phyloP scores from a whole-genome alignment of 2,113 vertebrate species.

The Strigops habroptila region DNA sequence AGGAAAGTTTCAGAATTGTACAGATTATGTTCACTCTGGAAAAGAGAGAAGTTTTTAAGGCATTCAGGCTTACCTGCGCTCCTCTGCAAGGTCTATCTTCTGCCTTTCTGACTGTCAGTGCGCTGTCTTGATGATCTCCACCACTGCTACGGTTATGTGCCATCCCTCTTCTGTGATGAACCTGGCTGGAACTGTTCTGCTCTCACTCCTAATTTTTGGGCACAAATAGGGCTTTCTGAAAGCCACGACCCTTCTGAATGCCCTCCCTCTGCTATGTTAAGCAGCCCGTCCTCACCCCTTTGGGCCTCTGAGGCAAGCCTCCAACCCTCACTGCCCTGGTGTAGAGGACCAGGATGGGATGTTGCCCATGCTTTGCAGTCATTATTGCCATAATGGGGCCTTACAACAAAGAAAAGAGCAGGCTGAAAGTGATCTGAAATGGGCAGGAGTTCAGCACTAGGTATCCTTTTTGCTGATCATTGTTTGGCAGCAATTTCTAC shows the following conservation, averaged over 20 bases:
- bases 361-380: not conserved
- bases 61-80: not conserved
- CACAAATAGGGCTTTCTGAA: not conserved
- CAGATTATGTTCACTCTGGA: not conserved
- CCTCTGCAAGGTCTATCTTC: not conserved
- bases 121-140: accelerated
- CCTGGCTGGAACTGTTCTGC: not conserved
- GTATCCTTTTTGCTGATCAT: not conserved
- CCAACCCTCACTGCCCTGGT: not conserved
- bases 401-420: not conserved
- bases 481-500: conserved; percentile 37
- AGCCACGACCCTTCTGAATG: not conserved
- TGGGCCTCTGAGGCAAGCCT: not conserved
- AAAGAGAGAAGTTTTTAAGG: not conserved
- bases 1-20: not conserved
- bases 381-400: not conserved
- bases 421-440: conserved; percentile 6
- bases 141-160: not conserved
- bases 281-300: not conserved
- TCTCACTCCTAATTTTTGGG: not conserved
- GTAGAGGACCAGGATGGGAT: not conserved
- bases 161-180: not conserved
- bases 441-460: not conserved
- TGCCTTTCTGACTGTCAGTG: accelerated
- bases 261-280: not conserved